Percentiles rank a stretch among this genome's conserved stretches.
Conservation (phyloP, 2,888 invertebrate genomes). For the Pachycephus smyrnensis region DNA sequence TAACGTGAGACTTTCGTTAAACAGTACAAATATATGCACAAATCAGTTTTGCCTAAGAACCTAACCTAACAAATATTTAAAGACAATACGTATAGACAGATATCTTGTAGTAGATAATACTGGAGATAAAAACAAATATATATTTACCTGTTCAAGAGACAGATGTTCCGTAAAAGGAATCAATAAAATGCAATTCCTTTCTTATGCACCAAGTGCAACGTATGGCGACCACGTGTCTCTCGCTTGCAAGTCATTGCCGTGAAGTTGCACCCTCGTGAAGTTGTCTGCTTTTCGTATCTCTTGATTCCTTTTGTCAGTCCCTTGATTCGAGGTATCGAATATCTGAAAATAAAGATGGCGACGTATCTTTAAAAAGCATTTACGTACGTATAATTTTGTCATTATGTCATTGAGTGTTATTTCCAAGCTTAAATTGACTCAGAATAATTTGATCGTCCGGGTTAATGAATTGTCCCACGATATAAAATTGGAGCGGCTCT, state of each 20-base stretch:
- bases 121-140: not conserved
- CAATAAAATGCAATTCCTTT: constrained; percentile 52
- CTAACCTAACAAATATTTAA: not conserved
- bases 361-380: not conserved
- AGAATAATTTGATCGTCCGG: not conserved
- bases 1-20: not conserved
- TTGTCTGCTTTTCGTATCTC: not conserved
- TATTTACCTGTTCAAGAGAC: not conserved
- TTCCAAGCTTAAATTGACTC: not conserved
- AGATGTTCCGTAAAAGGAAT: constrained; percentile 27
- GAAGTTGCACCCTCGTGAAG: not conserved
- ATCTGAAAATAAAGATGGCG: too few species aligned
- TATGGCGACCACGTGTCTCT: not conserved
- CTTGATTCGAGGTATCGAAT: not conserved
- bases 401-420: too few species aligned
- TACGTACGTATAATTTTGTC: not conserved
- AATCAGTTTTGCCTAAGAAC: not conserved
- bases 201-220: constrained; percentile 43
- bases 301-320: not conserved
- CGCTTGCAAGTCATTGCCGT: not conserved
- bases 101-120: not conserved
- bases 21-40: not conserved
- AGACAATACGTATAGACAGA: not conserved
- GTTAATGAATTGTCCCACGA: not conserved
- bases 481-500: not conserved